Evolutionary conservation across 2,113 vertebrate genomes (phyloP), one percentile per base, ranked within the genome.

Genomic region (Danionella cerebrum): DNA sequence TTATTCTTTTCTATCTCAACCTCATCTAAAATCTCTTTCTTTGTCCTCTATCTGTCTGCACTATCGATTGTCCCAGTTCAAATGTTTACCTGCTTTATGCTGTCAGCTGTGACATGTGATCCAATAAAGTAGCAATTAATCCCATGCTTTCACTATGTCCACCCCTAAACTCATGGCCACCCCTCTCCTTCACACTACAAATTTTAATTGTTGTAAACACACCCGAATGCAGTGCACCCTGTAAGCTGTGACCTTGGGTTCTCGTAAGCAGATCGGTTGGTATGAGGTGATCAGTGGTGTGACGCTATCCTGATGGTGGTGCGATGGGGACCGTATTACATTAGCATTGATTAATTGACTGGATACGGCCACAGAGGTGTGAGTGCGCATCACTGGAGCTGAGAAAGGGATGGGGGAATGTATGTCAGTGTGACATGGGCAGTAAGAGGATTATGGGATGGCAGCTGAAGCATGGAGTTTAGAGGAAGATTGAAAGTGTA

Each of bases 291-390:
- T 65, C 42, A 58, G 62, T 51, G 18, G 53, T 7, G 38, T 27
- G 51, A 51, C 27, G 9, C 50, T 3, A 4, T 44, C 19, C 31
- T 6, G 70, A 50, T 59, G 38, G 38, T 63, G 63, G 31, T 14
- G 31, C 31, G 67, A 62, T 39, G 54, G 33, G 14, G 5, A 11
- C 57, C 71, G 66, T 72, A 83, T 83, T 80, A 77, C 78, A 82
- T 84, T 83, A 82, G 74, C 80, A 81, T 74, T 81, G 82, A 84
- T 86, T 81, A 83, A 77, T 70, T 77, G 76, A 76, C 59, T 67
- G 63, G 39, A 31, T 50, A 48, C n/a, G 44, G 45, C 50, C 44
- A 50, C 22, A 27, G 33, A 78, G 41, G 57, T 62, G 73, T 65
- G 78, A 52, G 53, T 53, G 51, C 63, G 72, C 75, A 72, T 63